Percentiles rank a stretch among this genome's conserved stretches.
phyloP scores from a whole-genome alignment of 1,140 invertebrate genomes.

The Sminthurinus signatus region DNA sequence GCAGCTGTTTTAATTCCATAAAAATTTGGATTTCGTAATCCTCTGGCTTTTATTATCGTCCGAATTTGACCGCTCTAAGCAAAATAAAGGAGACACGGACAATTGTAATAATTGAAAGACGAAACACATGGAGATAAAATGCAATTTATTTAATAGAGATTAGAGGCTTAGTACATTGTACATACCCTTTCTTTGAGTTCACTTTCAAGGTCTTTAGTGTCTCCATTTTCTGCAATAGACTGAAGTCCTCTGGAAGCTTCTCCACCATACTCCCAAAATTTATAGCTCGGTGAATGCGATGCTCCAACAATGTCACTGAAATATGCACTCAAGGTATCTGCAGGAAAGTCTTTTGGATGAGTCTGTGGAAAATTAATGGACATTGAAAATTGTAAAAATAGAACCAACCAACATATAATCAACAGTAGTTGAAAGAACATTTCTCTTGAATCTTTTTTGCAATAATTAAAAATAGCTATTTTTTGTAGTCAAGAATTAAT shows the following conservation, averaged over 20 bases:
- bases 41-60: slow-evolving; percentile 80
- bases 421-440: no score
- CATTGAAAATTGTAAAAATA: no score
- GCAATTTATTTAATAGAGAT: no score
- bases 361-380: no score
- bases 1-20: slow-evolving; percentile 74
- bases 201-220: slow-evolving; percentile 78
- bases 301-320: slow-evolving; percentile 98
- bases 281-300: slow-evolving; percentile 81
- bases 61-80: slow-evolving; percentile 65
- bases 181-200: slow-evolving; percentile 72
- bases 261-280: slow-evolving; percentile 89
- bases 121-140: neutral
- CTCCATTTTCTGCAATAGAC: slow-evolving; percentile 89
- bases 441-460: no score
- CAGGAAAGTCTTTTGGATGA: slow-evolving; percentile 94
- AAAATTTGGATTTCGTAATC: slow-evolving; percentile 87
- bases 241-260: slow-evolving; percentile 86
- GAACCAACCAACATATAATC: no score
- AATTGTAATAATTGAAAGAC: no score
- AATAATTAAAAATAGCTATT: no score
- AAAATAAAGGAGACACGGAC: no score
- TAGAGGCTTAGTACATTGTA: no score
- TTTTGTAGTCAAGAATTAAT: no score
- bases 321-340: slow-evolving; percentile 81